Percentiles rank a stretch among this genome's conserved stretches.
Conservation (phyloP, 2,888 invertebrate genomes). For the Acronicta aceris region DNA sequence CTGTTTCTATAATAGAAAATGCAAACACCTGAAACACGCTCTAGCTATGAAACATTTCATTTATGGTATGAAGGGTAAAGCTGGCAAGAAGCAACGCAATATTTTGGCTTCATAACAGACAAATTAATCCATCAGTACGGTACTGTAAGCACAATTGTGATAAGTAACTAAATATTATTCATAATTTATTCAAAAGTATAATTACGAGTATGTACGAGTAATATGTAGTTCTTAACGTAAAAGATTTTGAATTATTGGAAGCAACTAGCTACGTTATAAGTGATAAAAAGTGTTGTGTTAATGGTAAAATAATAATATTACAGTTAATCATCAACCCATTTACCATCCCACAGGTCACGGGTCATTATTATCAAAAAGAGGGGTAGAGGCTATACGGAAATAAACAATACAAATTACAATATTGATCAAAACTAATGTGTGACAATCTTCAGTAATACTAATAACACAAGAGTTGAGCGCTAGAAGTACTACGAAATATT, state of each 20-base stretch:
- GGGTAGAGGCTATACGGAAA: too few relatives aligned
- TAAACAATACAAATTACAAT: too few relatives aligned
- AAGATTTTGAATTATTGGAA: neutral
- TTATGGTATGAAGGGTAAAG: slow-evolving; percentile 9
- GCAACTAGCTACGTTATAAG: neutral
- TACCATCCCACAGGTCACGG: too few relatives aligned
- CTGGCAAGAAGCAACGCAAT: slow-evolving; percentile 28
- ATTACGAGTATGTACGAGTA: neutral
- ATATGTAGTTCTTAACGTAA: neutral
- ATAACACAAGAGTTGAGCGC: too few relatives aligned
- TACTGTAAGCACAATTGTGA: slow-evolving; percentile 15
- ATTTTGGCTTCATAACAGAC: slow-evolving; percentile 16
- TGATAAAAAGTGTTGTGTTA: neutral
- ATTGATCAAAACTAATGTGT: too few relatives aligned
- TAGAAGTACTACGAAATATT: neutral
- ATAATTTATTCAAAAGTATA: neutral
- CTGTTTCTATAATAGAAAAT: too few relatives aligned
- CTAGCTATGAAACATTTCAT: slow-evolving; percentile 14
- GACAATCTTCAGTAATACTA: too few relatives aligned
- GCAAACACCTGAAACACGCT: slow-evolving; percentile 7
- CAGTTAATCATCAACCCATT: too few relatives aligned
- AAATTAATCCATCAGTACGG: slow-evolving; percentile 12
- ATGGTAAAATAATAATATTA: too few relatives aligned
- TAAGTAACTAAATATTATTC: too few relatives aligned
- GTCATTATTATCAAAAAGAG: too few relatives aligned